phyloP scores from a whole-genome alignment of 2,888 invertebrate genomes.

The Megaustenia siamemsis region DNA sequence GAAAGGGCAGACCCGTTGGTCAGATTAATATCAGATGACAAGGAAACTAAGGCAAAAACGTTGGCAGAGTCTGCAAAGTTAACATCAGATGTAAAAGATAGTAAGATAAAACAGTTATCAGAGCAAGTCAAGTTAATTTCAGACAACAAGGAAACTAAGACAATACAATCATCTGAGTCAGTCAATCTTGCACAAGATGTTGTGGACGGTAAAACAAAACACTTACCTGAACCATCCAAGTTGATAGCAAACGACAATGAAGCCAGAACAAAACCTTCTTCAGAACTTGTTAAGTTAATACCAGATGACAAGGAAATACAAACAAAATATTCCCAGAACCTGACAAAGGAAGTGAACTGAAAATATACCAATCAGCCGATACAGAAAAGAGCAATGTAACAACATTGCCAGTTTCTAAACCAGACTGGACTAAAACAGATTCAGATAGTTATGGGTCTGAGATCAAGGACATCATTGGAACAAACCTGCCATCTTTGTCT shows the following conservation, averaged over 20 bases:
- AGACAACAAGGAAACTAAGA: neutral
- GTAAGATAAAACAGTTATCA: no score
- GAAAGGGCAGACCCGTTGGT: neutral
- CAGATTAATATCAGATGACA: neutral
- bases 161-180: constrained; percentile 23
- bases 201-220: no score
- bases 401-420: neutral
- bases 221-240: no score
- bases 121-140: neutral
- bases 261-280: constrained; percentile 4
- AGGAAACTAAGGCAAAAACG: constrained; percentile 12
- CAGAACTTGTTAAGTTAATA: no score
- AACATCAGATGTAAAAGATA: no score
- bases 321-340: no score
- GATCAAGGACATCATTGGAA: neutral
- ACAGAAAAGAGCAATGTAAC: constrained; percentile 63
- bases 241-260: neutral
- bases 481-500: neutral
- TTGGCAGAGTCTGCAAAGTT: no score
- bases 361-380: constrained; percentile 64
- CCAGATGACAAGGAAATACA: no score
- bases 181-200: no score
- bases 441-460: neutral
- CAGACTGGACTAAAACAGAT: neutral
- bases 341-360: constrained; percentile 54